These are phyloP conservation scores for Tetheella fluctuosa DNA, from an alignment of 2,888 invertebrate genomes.

Conservation along the genomic window DNA sequence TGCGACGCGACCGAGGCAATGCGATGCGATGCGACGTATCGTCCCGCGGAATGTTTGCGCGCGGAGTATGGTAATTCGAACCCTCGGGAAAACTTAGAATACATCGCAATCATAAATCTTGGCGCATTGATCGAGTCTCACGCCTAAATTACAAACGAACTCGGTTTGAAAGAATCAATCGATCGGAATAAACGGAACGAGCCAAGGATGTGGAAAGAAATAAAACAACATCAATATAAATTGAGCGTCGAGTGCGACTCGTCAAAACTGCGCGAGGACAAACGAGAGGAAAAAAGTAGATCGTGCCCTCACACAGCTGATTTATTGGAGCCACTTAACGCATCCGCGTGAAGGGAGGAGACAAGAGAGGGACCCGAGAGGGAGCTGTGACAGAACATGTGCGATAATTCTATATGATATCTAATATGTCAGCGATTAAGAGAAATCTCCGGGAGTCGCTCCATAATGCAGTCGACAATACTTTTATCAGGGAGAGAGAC, in stretches of 20 bases:
- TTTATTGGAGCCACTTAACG: slow-evolving; percentile 5
- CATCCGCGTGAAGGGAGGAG: neutral
- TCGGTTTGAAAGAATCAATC: slow-evolving; percentile 5
- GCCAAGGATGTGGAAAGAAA: neutral
- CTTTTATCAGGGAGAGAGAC: neutral
- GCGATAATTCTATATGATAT: neutral
- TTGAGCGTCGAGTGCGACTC: neutral
- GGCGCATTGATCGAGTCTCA: neutral
- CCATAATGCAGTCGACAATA: neutral
- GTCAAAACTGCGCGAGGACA: neutral
- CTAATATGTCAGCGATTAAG: slow-evolving; percentile 5
- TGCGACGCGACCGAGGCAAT: neutral
- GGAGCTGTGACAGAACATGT: slow-evolving; percentile 3
- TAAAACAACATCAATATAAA: slow-evolving; percentile 5
- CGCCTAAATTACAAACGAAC: neutral
- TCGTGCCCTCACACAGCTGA: neutral
- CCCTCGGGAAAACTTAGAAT: neutral
- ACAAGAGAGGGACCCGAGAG: neutral
- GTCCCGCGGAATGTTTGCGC: neutral
- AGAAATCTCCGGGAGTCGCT: neutral
- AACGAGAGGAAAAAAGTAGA: neutral
- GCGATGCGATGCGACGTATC: neutral
- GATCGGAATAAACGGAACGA: neutral
- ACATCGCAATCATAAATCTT: slow-evolving; percentile 6
- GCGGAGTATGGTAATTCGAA: neutral